phyloP scores from a whole-genome alignment of 2,888 invertebrate species.

The Reticulitermes lucifugus region DNA sequence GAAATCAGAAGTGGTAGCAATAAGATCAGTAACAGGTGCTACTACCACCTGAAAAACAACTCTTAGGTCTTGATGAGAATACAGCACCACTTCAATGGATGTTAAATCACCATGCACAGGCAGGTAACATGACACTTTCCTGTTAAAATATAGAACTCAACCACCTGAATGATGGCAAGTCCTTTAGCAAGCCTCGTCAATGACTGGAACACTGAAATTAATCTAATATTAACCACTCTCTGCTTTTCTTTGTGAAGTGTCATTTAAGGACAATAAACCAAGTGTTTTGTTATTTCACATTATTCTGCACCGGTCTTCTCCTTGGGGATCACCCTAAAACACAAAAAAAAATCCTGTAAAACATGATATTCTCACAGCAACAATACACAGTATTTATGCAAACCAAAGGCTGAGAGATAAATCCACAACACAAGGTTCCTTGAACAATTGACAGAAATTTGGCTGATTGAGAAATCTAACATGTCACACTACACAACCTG shows the following conservation, averaged over 20 bases:
- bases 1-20: not conserved
- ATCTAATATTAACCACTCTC: not conserved
- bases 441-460: too few species aligned
- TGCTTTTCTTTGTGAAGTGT: not conserved
- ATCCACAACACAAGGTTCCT: too few species aligned
- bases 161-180: not conserved
- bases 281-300: conserved; percentile 63
- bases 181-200: not conserved
- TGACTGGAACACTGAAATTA: not conserved
- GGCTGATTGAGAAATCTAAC: too few species aligned
- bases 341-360: conserved; percentile 51
- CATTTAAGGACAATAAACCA: not conserved
- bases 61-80: not conserved
- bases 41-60: not conserved
- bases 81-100: conserved; percentile 16
- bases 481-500: too few species aligned
- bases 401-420: too few species aligned
- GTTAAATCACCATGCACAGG: not conserved
- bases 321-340: conserved; percentile 64
- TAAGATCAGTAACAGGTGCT: not conserved
- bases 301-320: conserved; percentile 70
- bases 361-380: too few species aligned
- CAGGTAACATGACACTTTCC: not conserved
- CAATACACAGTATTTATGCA: too few species aligned
- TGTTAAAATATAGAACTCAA: conserved; percentile 3